Conservation (phyloP, 2,113 vertebrate species). For the Strix uralensis region DNA sequence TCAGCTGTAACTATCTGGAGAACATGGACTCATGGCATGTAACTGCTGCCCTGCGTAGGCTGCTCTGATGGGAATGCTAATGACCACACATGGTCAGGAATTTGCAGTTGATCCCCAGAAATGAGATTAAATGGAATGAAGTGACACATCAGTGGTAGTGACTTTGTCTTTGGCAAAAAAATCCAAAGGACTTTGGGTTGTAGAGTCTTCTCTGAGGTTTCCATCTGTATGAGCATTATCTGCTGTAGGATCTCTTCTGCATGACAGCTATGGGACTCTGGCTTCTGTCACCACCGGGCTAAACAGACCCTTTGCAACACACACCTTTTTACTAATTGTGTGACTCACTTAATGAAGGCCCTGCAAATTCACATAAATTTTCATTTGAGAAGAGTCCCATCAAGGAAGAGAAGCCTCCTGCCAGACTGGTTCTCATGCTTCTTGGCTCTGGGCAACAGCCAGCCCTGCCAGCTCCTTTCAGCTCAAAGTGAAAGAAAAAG, state of each 20-base stretch:
- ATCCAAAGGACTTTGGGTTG: background rate
- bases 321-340: constrained; percentile 3
- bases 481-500: background rate
- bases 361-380: constrained; percentile 44
- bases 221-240: background rate
- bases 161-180: background rate
- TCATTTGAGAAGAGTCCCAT: background rate
- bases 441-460: background rate
- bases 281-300: constrained; percentile 41
- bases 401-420: constrained; percentile 18
- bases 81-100: background rate
- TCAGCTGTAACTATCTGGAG: background rate
- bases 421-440: background rate
- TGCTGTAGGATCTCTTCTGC: background rate
- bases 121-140: background rate
- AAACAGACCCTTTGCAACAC: constrained; percentile 35
- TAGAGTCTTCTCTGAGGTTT: background rate
- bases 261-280: background rate
- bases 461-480: background rate
- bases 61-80: background rate
- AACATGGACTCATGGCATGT: rapidly evolving
- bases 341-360: constrained; percentile 48
- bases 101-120: background rate
- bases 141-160: background rate
- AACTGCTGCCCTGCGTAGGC: background rate